Percentiles rank a stretch among this genome's conserved stretches.
Conservation (phyloP, 2,797 vertebrate genomes). For the Menidia menidia region DNA sequence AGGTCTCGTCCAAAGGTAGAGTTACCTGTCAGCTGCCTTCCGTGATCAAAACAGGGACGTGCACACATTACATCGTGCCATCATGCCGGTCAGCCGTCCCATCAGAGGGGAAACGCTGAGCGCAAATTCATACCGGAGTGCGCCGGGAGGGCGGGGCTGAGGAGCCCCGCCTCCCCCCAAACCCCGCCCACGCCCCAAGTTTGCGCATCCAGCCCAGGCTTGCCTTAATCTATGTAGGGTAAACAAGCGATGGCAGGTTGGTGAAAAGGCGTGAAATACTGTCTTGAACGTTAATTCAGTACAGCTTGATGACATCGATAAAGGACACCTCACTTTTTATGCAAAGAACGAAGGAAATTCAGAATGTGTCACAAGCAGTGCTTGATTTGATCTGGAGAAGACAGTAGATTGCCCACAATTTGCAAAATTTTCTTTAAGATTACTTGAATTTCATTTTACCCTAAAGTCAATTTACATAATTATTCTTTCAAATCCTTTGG, state of each 20-base stretch:
- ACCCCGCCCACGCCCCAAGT: slow-evolving; percentile 27
- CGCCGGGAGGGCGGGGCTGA: slow-evolving; percentile 20
- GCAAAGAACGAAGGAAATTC: too few relatives aligned
- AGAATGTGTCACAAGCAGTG: too few relatives aligned
- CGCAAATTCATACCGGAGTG: neutral
- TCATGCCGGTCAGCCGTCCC: slow-evolving; percentile 1
- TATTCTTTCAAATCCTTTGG: neutral
- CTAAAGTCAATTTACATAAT: too few relatives aligned
- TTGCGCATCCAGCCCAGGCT: neutral
- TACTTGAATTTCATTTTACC: too few relatives aligned
- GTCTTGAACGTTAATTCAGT: neutral
- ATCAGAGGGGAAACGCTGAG: neutral
- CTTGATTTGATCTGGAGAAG: too few relatives aligned
- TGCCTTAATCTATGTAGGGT: neutral
- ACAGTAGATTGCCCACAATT: too few relatives aligned
- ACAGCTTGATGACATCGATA: too few relatives aligned
- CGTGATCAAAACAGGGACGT: slow-evolving; percentile 7
- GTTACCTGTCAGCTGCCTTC: neutral
- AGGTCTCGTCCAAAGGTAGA: neutral
- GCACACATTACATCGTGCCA: neutral
- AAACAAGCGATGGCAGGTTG: neutral
- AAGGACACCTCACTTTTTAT: too few relatives aligned
- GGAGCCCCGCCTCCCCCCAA: neutral
- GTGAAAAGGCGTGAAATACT: neutral
- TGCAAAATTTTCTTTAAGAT: too few relatives aligned